Evolutionary conservation across 2,888 invertebrate genomes (phyloP).

Genomic region (Bursaphelenchus okinawaensis): DNA sequence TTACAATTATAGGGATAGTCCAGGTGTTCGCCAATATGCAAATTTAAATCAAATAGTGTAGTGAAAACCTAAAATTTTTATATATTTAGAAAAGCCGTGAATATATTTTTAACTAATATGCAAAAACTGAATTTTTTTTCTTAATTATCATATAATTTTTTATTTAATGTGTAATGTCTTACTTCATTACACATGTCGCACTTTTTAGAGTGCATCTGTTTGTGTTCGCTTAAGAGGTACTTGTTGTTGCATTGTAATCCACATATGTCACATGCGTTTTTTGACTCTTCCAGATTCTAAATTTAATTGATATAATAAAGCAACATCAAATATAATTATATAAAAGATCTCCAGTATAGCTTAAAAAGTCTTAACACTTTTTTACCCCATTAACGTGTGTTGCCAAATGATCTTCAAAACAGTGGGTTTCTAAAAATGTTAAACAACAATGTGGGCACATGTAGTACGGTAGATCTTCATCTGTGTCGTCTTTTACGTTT

Average conservation of each 20-base stretch:
- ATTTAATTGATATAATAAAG: background rate
- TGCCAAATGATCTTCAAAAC: conserved; percentile 25
- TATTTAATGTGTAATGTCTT: background rate
- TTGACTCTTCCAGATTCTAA: background rate
- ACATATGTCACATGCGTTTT: conserved; percentile 23
- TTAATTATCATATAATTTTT: too few relatives aligned
- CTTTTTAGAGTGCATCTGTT: conserved; percentile 24
- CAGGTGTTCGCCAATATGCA: conserved; percentile 37
- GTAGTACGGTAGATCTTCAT: conserved; percentile 28
- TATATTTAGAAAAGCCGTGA: too few relatives aligned
- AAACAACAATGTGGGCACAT: conserved; percentile 38
- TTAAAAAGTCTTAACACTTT: background rate
- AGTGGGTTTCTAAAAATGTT: conserved; percentile 28
- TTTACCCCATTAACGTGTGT: conserved; percentile 19
- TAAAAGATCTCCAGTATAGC: background rate
- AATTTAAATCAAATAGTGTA: conserved; percentile 35
- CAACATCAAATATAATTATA: background rate
- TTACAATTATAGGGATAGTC: conserved; percentile 37
- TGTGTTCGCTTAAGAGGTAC: conserved; percentile 28
- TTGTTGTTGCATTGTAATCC: conserved; percentile 24
- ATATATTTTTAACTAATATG: too few relatives aligned
- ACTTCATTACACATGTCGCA: conserved; percentile 26
- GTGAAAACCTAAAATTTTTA: conserved; percentile 23
- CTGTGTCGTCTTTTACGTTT: background rate
- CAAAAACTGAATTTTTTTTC: too few relatives aligned